These are phyloP conservation scores for Apomyelois bistriatella DNA, from an alignment of 2,888 invertebrate genomes.

Conservation along the genomic window DNA sequence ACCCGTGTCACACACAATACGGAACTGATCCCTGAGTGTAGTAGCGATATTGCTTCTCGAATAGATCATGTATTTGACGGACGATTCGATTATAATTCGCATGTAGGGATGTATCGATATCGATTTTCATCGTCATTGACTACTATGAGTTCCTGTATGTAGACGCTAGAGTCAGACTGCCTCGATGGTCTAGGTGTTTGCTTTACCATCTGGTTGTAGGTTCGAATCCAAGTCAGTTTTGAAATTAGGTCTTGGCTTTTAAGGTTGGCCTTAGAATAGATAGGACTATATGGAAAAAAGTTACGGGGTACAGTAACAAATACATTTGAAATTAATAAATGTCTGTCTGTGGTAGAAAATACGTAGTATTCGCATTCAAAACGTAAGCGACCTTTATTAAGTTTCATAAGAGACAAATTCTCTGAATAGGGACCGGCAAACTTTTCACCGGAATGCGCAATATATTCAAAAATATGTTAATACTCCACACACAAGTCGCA, in stretches of 20 bases:
- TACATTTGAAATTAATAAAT: too few species aligned
- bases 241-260: too few species aligned
- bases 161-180: too few species aligned
- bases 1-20: conserved; percentile 5
- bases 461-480: conserved; percentile 6
- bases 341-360: too few species aligned
- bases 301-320: too few species aligned
- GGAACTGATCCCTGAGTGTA: background rate
- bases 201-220: too few species aligned
- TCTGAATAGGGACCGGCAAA: background rate
- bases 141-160: background rate
- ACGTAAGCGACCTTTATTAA: background rate
- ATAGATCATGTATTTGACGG: background rate
- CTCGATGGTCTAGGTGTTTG: too few species aligned
- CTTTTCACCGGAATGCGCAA: background rate
- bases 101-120: background rate
- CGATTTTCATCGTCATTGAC: background rate
- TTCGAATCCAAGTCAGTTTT: too few species aligned
- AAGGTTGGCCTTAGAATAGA: too few species aligned
- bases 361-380: background rate
- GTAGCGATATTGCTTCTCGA: background rate
- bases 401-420: background rate
- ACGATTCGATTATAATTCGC: background rate
- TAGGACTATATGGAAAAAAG: too few species aligned
- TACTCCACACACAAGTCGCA: background rate